Evolutionary conservation across 2,797 vertebrate genomes (phyloP).

Genomic region (Gastrophryne carolinensis): DNA sequence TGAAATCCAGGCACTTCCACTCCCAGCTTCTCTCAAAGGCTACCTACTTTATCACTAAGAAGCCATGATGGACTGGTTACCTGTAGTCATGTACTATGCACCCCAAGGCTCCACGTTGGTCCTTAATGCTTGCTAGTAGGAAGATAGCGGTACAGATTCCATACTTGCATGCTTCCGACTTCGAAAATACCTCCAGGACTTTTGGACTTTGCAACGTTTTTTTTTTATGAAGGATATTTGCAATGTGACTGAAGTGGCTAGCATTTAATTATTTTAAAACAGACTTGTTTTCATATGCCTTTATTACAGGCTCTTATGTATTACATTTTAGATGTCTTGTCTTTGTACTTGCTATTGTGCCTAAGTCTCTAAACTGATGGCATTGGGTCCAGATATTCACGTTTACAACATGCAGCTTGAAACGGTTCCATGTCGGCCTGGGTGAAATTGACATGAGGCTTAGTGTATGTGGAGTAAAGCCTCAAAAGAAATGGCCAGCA

Average conservation of each 20-base stretch:
- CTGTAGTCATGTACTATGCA: slow-evolving; percentile 28
- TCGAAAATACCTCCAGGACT: slow-evolving; percentile 35
- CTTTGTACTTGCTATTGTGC: slow-evolving; percentile 18
- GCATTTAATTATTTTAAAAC: not conserved
- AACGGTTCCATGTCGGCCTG: no score
- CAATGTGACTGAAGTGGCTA: slow-evolving; percentile 6
- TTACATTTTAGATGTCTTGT: slow-evolving; percentile 6
- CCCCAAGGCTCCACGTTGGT: slow-evolving; percentile 6
- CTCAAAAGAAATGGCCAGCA: no score
- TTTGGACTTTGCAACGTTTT: not conserved
- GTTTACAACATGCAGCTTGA: no score
- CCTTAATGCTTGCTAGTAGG: slow-evolving; percentile 3
- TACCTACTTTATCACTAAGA: slow-evolving; percentile 98
- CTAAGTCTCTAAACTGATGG: slow-evolving; percentile 11
- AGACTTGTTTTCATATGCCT: slow-evolving; percentile 1
- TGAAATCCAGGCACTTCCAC: slow-evolving; percentile 87
- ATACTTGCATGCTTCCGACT: slow-evolving; percentile 34
- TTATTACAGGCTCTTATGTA: slow-evolving; percentile 3
- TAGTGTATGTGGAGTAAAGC: no score
- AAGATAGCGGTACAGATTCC: slow-evolving; percentile 7
- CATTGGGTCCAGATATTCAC: no score
- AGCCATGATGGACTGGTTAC: not conserved
- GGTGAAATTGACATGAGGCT: no score
- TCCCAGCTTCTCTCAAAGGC: slow-evolving; percentile 94
- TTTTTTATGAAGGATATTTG: slow-evolving; percentile 31